A percentile compares a stretch with the other conserved stretches of the same genome.
Evolutionary conservation across 2,113 vertebrate genomes (phyloP).

Genomic region (Arvicanthis niloticus): DNA sequence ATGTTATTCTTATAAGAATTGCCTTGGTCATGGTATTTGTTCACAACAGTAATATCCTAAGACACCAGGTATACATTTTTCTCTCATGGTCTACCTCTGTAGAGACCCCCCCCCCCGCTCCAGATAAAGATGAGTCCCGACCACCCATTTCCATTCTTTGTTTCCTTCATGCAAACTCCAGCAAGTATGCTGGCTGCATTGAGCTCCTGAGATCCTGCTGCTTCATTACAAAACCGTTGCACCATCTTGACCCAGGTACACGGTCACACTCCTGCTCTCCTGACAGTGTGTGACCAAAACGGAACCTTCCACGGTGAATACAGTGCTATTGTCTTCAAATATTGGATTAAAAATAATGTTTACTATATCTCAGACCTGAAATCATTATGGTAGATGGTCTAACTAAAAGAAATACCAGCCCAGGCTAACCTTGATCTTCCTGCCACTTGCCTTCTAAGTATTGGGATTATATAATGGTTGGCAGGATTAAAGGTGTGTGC

Average conservation of each 20-base stretch:
- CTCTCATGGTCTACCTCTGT: not conserved
- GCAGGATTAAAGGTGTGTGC: not conserved
- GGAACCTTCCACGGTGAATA: not conserved
- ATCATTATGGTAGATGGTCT: not conserved
- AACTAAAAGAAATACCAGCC: not conserved
- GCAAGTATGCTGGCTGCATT: no score
- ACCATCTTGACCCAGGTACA: not conserved
- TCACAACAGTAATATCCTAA: no score
- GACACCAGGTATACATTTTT: not conserved
- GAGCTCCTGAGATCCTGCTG: not conserved
- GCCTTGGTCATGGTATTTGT: no score
- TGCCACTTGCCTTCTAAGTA: not conserved
- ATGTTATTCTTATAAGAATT: no score
- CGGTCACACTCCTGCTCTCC: not conserved
- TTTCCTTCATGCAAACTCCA: no score
- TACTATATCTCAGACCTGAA: not conserved
- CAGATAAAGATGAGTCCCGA: not conserved
- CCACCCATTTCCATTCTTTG: not conserved
- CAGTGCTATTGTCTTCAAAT: not conserved
- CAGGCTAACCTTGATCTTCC: not conserved
- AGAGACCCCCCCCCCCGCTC: not conserved
- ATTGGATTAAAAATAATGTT: not conserved
- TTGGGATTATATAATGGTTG: not conserved
- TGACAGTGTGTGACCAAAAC: fast-evolving
- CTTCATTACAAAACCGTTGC: not conserved